A percentile compares a stretch with the other conserved stretches of the same genome.
phyloP scores from a whole-genome alignment of 2,888 invertebrate genomes.

The Sthenelais limicola region DNA sequence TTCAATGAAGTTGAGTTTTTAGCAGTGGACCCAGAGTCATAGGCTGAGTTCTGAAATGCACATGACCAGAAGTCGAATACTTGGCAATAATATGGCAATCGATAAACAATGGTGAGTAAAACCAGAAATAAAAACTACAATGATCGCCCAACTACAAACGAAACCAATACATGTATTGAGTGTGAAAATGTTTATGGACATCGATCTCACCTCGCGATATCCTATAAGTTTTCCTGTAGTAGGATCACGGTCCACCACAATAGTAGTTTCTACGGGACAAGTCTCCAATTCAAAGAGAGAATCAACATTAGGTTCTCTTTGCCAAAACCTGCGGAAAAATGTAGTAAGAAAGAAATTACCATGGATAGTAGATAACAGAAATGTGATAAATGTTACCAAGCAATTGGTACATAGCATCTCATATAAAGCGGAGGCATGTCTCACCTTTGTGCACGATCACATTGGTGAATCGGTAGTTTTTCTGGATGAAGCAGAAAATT shows the following conservation, averaged over 20 bases:
- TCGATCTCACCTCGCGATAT: conserved; percentile 75
- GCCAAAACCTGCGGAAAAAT: conserved; percentile 59
- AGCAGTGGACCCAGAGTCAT: conserved; percentile 78
- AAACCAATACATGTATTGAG: no score
- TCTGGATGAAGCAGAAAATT: conserved; percentile 81
- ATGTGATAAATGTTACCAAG: background rate
- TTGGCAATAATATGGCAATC: no score
- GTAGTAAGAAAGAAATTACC: conserved; percentile 51
- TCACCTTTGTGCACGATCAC: conserved; percentile 80
- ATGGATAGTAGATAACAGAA: background rate
- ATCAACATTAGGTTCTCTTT: conserved; percentile 55
- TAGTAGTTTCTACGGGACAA: conserved; percentile 64
- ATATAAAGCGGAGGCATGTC: no score
- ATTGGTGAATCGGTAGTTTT: conserved; percentile 81
- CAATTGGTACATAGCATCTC: no score
- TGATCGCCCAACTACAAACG: no score
- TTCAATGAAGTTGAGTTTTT: conserved; percentile 86
- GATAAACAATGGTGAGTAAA: no score
- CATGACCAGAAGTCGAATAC: no score
- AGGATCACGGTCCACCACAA: conserved; percentile 81
- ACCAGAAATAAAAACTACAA: no score
- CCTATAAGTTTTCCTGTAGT: conserved; percentile 83
- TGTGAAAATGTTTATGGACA: no score
- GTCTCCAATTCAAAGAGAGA: conserved; percentile 58
- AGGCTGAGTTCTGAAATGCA: conserved; percentile 46